A percentile compares a stretch with the other conserved stretches of the same genome.
These are phyloP conservation scores for Herpetotheres cachinnans DNA, from an alignment of 2,113 vertebrate species.

Conservation along the genomic window DNA sequence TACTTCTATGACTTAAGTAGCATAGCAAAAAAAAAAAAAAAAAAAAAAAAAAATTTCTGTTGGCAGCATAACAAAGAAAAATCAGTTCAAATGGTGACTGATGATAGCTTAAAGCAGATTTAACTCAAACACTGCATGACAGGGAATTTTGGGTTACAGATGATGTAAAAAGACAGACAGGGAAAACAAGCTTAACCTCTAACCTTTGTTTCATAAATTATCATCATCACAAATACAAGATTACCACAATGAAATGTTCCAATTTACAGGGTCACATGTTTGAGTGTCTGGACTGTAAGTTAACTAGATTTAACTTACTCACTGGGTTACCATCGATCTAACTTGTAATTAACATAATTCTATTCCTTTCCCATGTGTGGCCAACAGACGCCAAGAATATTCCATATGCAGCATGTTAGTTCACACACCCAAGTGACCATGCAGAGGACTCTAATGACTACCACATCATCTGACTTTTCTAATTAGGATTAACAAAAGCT, in stretches of 20 bases:
- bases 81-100: conserved; percentile 42
- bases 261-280: neutral
- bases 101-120: conserved; percentile 45
- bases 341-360: neutral
- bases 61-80: conserved; percentile 44
- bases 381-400: neutral
- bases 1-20: neutral
- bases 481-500: neutral
- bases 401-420: neutral
- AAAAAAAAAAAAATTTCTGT: too few species aligned
- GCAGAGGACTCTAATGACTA: neutral
- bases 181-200: conserved; percentile 55
- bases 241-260: conserved; percentile 40
- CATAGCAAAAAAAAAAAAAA: neutral
- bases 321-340: neutral
- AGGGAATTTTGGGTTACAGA: conserved; percentile 43
- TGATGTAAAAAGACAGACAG: conserved; percentile 37
- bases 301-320: conserved; percentile 30
- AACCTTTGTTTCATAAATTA: conserved; percentile 47
- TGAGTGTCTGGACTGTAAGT: conserved; percentile 4
- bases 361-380: neutral
- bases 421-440: neutral
- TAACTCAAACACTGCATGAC: conserved; percentile 16
- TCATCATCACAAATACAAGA: conserved; percentile 45
- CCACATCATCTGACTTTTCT: neutral